phyloP scores from a whole-genome alignment of 2,888 invertebrate genomes.

The Choreutis nemorana region DNA sequence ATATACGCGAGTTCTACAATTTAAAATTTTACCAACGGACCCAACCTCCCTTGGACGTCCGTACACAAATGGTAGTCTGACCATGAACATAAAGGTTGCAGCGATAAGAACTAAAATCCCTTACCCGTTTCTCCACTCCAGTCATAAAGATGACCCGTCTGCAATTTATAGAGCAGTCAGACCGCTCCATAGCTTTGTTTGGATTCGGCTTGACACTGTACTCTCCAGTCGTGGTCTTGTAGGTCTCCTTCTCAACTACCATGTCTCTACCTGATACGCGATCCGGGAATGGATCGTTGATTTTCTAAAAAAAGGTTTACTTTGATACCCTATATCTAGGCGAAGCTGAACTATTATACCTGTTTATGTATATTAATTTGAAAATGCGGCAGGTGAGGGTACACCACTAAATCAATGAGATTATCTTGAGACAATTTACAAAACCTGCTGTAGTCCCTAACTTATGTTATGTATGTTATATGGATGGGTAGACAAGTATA shows the following conservation, averaged over 20 bases:
- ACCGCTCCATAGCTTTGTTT: slow-evolving; percentile 52
- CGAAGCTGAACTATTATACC: too few relatives aligned
- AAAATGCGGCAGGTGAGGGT: too few relatives aligned
- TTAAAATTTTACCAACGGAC: too few relatives aligned
- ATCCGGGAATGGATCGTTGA: slow-evolving; percentile 39
- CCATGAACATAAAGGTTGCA: neutral
- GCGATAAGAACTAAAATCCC: neutral
- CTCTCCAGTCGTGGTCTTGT: slow-evolving; percentile 44
- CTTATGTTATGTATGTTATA: too few relatives aligned
- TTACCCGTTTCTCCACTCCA: slow-evolving; percentile 44
- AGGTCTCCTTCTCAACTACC: slow-evolving; percentile 50
- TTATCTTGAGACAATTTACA: too few relatives aligned
- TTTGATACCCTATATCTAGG: too few relatives aligned
- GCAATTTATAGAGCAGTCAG: slow-evolving; percentile 49
- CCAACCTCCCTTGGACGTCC: too few relatives aligned
- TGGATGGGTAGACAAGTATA: too few relatives aligned
- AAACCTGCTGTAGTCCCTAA: too few relatives aligned
- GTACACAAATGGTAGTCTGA: neutral
- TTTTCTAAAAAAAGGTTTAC: slow-evolving; percentile 28
- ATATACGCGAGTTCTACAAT: too few relatives aligned
- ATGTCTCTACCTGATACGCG: slow-evolving; percentile 46
- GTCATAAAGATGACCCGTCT: slow-evolving; percentile 46
- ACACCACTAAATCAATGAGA: too few relatives aligned
- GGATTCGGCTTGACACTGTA: slow-evolving; percentile 55
- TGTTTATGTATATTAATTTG: too few relatives aligned